Conservation (phyloP, 2,797 vertebrate species). For the Phataginus tricuspis region DNA sequence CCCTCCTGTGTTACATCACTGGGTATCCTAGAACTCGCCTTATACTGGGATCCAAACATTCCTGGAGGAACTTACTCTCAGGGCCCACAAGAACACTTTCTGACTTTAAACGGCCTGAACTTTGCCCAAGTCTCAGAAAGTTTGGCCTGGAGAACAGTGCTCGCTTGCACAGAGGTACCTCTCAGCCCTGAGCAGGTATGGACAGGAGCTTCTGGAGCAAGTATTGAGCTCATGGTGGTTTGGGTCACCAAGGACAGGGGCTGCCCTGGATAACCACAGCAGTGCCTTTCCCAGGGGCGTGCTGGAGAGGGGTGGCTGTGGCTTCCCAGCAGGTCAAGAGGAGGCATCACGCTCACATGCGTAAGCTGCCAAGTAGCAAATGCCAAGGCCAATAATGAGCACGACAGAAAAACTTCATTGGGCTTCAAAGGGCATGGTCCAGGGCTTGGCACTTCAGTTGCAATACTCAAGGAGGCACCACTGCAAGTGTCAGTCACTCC, state of each 20-base stretch:
- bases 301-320: background rate
- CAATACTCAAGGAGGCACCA: background rate
- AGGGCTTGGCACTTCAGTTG: background rate
- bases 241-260: background rate
- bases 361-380: background rate
- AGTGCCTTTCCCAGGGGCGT: background rate
- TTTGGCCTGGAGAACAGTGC: background rate
- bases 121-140: background rate
- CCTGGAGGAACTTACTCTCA: background rate
- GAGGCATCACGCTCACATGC: background rate
- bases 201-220: background rate
- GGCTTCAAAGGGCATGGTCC: background rate
- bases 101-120: background rate
- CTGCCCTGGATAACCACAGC: background rate
- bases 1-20: background rate
- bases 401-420: background rate
- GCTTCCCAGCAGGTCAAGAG: background rate
- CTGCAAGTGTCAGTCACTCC: background rate
- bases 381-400: background rate
- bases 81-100: background rate
- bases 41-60: background rate
- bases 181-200: background rate
- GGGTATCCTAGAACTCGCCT: background rate
- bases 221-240: background rate
- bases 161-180: accelerated